Percentiles rank a stretch among this genome's conserved stretches.
Conservation (phyloP, 2,888 invertebrate genomes). For the Fissipunctia ypsillon region DNA sequence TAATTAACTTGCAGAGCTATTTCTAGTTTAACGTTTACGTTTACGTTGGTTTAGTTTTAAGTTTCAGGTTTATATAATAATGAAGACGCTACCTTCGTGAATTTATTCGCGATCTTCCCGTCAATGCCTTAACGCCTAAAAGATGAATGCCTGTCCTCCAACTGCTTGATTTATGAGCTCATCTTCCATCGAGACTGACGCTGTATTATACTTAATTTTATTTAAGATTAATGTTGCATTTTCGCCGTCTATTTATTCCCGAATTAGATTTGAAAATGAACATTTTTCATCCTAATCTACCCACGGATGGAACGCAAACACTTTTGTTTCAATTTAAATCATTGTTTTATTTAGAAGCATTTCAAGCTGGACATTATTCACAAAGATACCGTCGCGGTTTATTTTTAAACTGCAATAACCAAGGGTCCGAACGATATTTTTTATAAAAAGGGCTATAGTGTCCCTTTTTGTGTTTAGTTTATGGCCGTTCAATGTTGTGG, state of each 20-base stretch:
- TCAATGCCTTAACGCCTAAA: constrained; percentile 66
- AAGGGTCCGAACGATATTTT: constrained; percentile 67
- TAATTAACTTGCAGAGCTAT: no score
- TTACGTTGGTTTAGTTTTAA: no score
- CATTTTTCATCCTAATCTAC: constrained; percentile 53
- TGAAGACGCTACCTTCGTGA: constrained; percentile 16
- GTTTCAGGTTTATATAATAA: constrained; percentile 6
- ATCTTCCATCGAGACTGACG: constrained; percentile 65
- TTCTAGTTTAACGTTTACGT: no score
- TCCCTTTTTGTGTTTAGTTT: constrained; percentile 81
- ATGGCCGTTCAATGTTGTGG: constrained; percentile 85
- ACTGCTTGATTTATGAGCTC: constrained; percentile 74
- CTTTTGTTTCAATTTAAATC: constrained; percentile 42
- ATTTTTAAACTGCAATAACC: constrained; percentile 65
- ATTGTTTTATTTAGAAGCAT: constrained; percentile 49
- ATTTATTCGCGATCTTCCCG: constrained; percentile 38
- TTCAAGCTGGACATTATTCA: constrained; percentile 56
- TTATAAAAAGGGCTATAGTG: constrained; percentile 75
- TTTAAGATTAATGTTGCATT: constrained; percentile 60
- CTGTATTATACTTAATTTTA: constrained; percentile 57
- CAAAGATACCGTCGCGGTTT: constrained; percentile 51
- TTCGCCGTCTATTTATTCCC: constrained; percentile 55
- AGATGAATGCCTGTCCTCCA: constrained; percentile 71
- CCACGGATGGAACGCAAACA: constrained; percentile 22
- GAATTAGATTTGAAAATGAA: constrained; percentile 42